Evolutionary conservation across 2,797 vertebrate species (phyloP), one percentile per base, ranked within the genome.

Genomic region (Carapus acus): DNA sequence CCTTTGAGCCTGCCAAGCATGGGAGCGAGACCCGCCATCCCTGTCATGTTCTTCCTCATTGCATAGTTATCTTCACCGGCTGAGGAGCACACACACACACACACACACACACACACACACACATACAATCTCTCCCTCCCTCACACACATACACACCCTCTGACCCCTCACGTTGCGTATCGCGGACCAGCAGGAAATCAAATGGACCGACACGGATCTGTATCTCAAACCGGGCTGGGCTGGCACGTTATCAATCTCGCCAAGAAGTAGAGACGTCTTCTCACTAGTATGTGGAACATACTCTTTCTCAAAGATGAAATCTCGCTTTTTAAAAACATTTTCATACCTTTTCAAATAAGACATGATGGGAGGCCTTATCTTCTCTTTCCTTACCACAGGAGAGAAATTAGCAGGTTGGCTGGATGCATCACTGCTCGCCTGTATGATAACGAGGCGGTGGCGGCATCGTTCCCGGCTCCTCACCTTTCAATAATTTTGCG

Each of bases 401-500:
- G 31, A 33, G 4, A 8, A 27, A 69, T 63, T 63, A 58, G 47
- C 69, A 60, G 74, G 59, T 69, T 67, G 57, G 48, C 49, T 66
- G 53, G 58, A 72, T 41, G 62, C 58, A 31, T 47, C 4, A 67
- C 69, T 61, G 48, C 46, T 57, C 37, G 21, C 8, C 34, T 53
- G 73, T n/a, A n/a, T 67, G 70, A 78, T 76, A 77, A 77, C 60
- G 52, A 50, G 61, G 60, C 62, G 67, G 71, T n/a, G 62, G 69
- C 61, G 52, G 59, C 60, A 56, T 73, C 56, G 21, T 52, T 36
- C 53, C 67, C n/a, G n/a, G n/a, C n/a, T n/a, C 73, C 80, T 76
- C 74, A 74, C 76, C 78, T 87, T 81, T 80, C 65, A 78, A 84
- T 80, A 63, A 78, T 84, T 83, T 77, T 70, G 69, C 56, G 61